Evolutionary conservation across 2,113 vertebrate genomes (phyloP), one percentile per base, ranked within the genome.

Genomic region (Ailurus styani): DNA sequence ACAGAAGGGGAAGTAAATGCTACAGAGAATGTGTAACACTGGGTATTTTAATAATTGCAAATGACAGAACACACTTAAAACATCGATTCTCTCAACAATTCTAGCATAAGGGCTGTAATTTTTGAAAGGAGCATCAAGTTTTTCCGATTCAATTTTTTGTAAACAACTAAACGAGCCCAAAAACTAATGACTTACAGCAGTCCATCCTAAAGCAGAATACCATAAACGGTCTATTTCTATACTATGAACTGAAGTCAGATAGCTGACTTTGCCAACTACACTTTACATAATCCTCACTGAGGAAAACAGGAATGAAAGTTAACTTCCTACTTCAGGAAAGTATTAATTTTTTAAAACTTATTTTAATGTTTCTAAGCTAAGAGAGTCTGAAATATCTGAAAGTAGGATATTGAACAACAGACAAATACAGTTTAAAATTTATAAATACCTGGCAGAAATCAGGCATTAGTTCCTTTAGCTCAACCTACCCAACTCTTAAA

Each of bases 241-340:
- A 87, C 34, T 52, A 84, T 17, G 54, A 68, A 64, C 94, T 5
- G n/a, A 90, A 50, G 57, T n/a, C 5, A 90, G 40, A 72, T 7
- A 90, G 9, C 17, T 91, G 66, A 75, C 9, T 82, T 64, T 54
- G 68, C 14, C 84, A 95, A 54, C 27, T 70, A 90, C 5, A 42
- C 57, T 79, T 83, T 52, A 81, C 8, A 50, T 62, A 89, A 37
- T 54, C 17, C 57, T 97, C 70, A 83, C 0, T 68, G 86, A 8
- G 52, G n/a, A 88, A 96, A 90, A 83, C 40, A 54, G 13, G 27
- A 93, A 95, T 90, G 21, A 89, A 91, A 96, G 45, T 5, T 52
- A 82, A 37, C 83, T 86, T 87, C 23, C 34, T 90, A 82, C 14
- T n/a, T 90, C 42, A 29, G 10, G 73, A 93, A 60, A 60, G 25